Base-by-base conservation (phyloP, 2,113 vertebrate species). In the Alligator mississippiensis region DNA sequence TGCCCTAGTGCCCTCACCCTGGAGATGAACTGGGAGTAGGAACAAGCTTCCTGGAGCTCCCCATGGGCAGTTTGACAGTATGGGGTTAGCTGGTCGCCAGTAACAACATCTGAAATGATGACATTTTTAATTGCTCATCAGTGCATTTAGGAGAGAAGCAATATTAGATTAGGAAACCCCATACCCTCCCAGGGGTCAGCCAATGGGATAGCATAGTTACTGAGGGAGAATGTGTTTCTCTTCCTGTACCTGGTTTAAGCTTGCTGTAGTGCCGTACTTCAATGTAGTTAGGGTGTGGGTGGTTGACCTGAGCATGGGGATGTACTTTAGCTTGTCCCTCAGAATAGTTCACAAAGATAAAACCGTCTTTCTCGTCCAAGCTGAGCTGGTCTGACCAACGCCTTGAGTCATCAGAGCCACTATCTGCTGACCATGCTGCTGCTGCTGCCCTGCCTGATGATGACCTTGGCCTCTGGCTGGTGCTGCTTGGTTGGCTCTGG, bases 311-410 rank as follows among this genome's bases (percentile, higher is more conserved):
- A 81, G 95, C 94, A n/a, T 96, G 98, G 92, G 94, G 95, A 77
- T 83, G 98, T 87, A 96, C 88, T 95, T 98, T 98, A 16, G 96
- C 86, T 96, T 99, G 99, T 59, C 99, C 99, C 86, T 99, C 99
- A 0, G 99, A 99, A 93, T 99, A 99, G 97, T 99, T 99, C 9
- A 99, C 99, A 3, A 99, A 99, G 92, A 99, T 98, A 30, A 99
- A 99, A 88, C 99, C 99, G 0, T 99, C 99, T 78, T 99, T 99
- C 97, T 99, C 99, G 16, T 99, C 99, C 18, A 99, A 97, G 93
- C 99, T 99, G 87, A 99, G 99, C 8, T 99, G 98, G 97, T 99
- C 99, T 0, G 99, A 99, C 99, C 99, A 99, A 82, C 99, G 99
- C 85, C 98, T 97, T 18, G 99, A 99, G 95, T 99, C 99, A 2